phyloP scores from a whole-genome alignment of 1,140 invertebrate species.

The Hirudo medicinalis region DNA sequence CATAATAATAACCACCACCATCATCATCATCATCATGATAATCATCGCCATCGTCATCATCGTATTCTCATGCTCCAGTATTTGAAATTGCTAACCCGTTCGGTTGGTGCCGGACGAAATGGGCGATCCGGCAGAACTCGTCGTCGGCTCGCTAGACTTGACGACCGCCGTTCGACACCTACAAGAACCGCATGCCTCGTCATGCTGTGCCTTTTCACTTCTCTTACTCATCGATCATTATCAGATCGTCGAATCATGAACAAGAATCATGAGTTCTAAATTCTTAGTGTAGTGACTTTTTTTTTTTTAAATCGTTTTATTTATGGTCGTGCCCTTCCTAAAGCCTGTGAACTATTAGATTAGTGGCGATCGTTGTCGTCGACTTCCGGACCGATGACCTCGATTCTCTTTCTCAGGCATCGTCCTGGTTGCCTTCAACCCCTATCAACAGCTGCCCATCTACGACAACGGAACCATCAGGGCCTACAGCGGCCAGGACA shows the following conservation, averaged over 20 bases:
- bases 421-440: constrained; percentile 94
- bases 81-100: neutral
- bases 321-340: too few species aligned
- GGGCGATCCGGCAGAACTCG: neutral
- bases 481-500: constrained; percentile 81
- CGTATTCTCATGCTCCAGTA: neutral
- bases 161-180: too few species aligned
- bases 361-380: too few species aligned
- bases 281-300: too few species aligned
- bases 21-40: too few species aligned
- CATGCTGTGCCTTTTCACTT: neutral
- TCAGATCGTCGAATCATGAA: neutral
- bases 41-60: neutral
- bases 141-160: constrained; percentile 38
- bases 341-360: too few species aligned
- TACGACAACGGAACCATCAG: constrained; percentile 89
- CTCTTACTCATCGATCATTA: neutral
- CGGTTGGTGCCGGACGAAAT: neutral
- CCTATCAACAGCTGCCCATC: constrained; percentile 84
- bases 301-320: too few species aligned
- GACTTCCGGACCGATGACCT: constrained; percentile 45
- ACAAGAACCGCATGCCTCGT: too few species aligned
- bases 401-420: constrained; percentile 49
- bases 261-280: too few species aligned
- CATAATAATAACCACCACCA: too few species aligned